Conservation (phyloP, 2,888 invertebrate species). For the Ctenicera cuprea region DNA sequence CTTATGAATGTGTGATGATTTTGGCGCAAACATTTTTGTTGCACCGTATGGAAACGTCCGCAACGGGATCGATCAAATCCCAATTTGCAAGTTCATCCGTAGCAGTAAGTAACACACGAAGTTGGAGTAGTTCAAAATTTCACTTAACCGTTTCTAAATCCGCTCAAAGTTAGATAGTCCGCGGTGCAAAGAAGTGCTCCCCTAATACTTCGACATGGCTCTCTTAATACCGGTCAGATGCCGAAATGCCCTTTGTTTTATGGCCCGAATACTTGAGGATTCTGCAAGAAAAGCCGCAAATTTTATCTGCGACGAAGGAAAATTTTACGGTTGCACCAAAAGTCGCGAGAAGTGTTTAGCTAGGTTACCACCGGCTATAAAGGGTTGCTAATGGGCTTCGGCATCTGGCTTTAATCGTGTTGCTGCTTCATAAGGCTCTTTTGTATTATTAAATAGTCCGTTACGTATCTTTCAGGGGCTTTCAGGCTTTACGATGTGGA, state of each 20-base stretch:
- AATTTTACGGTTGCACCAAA: slow-evolving; percentile 19
- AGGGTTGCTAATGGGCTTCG: slow-evolving; percentile 17
- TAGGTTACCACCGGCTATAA: neutral
- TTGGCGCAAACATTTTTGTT: too few species aligned
- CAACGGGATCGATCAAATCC: too few species aligned
- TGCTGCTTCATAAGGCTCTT: neutral
- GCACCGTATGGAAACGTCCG: too few species aligned
- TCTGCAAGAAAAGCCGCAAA: neutral
- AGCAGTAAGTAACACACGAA: neutral
- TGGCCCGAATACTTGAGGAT: neutral
- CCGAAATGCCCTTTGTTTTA: slow-evolving; percentile 20
- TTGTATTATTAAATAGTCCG: slow-evolving; percentile 20
- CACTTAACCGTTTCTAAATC: slow-evolving; percentile 11
- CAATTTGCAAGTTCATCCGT: too few species aligned
- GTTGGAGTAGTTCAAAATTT: slow-evolving; percentile 3
- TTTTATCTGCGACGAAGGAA: slow-evolving; percentile 4
- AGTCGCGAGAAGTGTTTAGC: neutral
- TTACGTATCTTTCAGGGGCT: slow-evolving; percentile 84
- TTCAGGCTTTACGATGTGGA: slow-evolving; percentile 96
- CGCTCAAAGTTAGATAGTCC: slow-evolving; percentile 13
- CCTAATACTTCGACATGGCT: slow-evolving; percentile 13
- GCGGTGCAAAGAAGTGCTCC: slow-evolving; percentile 3
- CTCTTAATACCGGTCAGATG: slow-evolving; percentile 8
- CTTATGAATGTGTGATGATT: too few species aligned
- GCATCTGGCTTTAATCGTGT: slow-evolving; percentile 3